Conservation (phyloP, 92 coral and sea anemone genomes). For the Bergia sp. region DNA sequence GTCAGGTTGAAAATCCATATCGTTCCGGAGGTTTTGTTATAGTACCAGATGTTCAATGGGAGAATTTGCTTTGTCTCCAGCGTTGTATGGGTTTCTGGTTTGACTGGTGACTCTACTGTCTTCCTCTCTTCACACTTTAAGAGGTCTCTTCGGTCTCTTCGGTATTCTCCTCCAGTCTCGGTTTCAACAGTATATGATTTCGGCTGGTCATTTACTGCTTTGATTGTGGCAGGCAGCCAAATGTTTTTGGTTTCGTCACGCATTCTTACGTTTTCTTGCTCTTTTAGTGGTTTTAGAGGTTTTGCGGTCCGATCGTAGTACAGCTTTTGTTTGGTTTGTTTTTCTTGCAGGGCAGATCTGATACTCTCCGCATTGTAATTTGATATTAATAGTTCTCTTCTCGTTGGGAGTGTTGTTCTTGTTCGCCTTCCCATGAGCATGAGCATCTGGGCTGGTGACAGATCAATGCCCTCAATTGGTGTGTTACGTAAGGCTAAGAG, state of each 20-base stretch:
- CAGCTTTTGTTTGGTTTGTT: constrained; percentile 39
- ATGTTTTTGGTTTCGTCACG: constrained; percentile 31
- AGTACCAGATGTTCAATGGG: constrained; percentile 23
- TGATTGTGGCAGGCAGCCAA: constrained; percentile 65
- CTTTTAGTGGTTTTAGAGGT: constrained; percentile 44
- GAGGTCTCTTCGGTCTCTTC: constrained; percentile 40
- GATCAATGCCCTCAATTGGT: constrained; percentile 49
- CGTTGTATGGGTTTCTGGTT: not conserved
- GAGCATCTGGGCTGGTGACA: constrained; percentile 53
- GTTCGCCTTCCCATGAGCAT: constrained; percentile 55
- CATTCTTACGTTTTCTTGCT: constrained; percentile 47
- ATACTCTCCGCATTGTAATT: constrained; percentile 39
- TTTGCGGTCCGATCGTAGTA: constrained; percentile 49
- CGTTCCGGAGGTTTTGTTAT: constrained; percentile 22
- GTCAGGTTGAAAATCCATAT: constrained; percentile 39
- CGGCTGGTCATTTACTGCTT: constrained; percentile 28
- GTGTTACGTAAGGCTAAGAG: constrained; percentile 52
- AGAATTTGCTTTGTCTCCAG: constrained; percentile 11
- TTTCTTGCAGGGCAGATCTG: constrained; percentile 30
- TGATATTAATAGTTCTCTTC: constrained; percentile 39
- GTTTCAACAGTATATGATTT: constrained; percentile 45
- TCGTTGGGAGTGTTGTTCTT: constrained; percentile 46
- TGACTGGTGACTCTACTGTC: not conserved
- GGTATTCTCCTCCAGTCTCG: constrained; percentile 46
- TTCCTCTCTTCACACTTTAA: too few relatives aligned